Base-by-base conservation (phyloP, 1,140 invertebrate species). In the Drosophila triauraria region DNA sequence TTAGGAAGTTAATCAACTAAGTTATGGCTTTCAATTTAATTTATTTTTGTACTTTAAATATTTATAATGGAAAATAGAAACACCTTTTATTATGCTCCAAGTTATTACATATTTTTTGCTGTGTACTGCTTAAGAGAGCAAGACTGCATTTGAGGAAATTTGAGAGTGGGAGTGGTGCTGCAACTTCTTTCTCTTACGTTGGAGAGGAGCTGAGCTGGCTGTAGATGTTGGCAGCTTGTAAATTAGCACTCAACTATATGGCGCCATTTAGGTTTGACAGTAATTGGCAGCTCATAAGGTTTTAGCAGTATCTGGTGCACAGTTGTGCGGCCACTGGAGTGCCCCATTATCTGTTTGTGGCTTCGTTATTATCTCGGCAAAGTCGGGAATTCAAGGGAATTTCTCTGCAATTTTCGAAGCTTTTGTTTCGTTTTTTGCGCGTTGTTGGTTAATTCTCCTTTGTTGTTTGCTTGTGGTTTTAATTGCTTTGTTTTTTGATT, bases 211-310 rank as follows among this genome's bases (percentile, higher is more conserved):
- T 23, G 32, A 20, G 51, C 15, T 23, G 30, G 20, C 48, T 54
- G 62, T 70, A 43, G 69, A 30, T 72, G 68, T 60, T 43, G 67
- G 44, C 69, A 72, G 69, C 46, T 71, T 72, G 67, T 72, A 72
- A 72, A 71, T 72, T 50, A 43, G 20, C 53, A 35, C 20, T 70
- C 44, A 51, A 38, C 35, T 68, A 38, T 15, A 38, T 63, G 40
- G 58, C 58, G 46, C 47, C 47, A 40, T 50, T 71, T 12, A 38
- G 23, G 65, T 68, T 69, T 69, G 46, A 68, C 38, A 35, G 38
- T 23, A 23, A 71, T 42, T 46, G 27, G 42, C 42, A 46, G 51
- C 62, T 60, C 56, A 23, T 23, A 54, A 30, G 7, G 27, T 43
- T 20, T 32, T 32, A n/a, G 15, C 9, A 32, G 51, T 23, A 20